Evolutionary conservation across 2,888 invertebrate genomes (phyloP).

Genomic region (Drosophila eohydei): DNA sequence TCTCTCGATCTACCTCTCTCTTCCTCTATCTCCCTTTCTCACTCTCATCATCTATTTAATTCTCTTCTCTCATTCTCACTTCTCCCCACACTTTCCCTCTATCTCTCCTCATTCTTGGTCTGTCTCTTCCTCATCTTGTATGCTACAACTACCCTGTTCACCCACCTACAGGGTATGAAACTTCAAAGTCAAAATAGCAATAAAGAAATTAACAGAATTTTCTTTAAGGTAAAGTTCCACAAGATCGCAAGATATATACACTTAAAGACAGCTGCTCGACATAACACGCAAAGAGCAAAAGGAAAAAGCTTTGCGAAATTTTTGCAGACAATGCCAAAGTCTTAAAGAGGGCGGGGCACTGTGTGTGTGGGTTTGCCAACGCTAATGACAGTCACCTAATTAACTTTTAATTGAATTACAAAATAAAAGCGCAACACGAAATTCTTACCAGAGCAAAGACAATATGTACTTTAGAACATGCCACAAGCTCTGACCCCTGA

Average conservation of each 20-base stretch:
- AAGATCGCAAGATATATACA: conserved; percentile 10
- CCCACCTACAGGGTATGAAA: background rate
- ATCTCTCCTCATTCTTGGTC: no score
- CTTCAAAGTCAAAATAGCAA: background rate
- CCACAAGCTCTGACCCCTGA: background rate
- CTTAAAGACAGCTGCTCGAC: conserved; percentile 11
- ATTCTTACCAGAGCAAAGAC: conserved; percentile 33
- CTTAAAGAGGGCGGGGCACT: conserved; percentile 3
- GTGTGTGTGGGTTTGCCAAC: conserved; percentile 23
- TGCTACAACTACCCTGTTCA: background rate
- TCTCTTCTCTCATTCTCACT: no score
- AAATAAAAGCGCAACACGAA: conserved; percentile 44
- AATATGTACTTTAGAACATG: conserved; percentile 36
- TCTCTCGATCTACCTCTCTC: background rate
- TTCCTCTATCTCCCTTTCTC: background rate
- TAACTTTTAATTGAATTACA: conserved; percentile 69
- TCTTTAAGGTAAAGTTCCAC: conserved; percentile 1
- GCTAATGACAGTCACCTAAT: conserved; percentile 63
- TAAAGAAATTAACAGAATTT: conserved; percentile 11
- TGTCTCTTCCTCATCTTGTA: no score
- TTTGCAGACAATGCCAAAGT: conserved; percentile 3
- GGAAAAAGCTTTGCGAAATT: conserved; percentile 25
- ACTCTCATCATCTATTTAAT: background rate
- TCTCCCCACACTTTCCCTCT: no score
- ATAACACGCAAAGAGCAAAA: conserved; percentile 35